Conservation (phyloP, 1,140 invertebrate species). For the Bathynomus jamesi region DNA sequence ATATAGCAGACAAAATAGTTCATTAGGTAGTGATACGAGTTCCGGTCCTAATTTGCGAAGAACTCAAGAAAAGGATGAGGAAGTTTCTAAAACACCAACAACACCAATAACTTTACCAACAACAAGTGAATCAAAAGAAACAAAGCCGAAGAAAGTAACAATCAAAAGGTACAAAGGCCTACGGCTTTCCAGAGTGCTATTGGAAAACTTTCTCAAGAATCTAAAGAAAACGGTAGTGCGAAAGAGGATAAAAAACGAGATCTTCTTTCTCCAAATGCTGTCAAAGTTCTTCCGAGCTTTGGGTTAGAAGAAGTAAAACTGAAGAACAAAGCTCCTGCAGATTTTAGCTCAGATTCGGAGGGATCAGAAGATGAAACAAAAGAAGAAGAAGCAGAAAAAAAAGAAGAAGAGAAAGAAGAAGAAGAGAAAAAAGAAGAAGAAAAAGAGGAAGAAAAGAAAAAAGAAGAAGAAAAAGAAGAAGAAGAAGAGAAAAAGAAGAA, state of each 20-base stretch:
- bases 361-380: slow-evolving; percentile 21
- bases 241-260: slow-evolving; percentile 9
- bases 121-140: slow-evolving; percentile 11
- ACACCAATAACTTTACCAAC: neutral
- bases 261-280: slow-evolving; percentile 20
- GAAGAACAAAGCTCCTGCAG: slow-evolving; percentile 34
- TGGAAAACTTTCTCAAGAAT: slow-evolving; percentile 18
- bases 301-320: slow-evolving; percentile 7
- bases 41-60: slow-evolving; percentile 18
- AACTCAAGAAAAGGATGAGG: slow-evolving; percentile 21
- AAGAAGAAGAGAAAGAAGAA: no score
- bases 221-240: slow-evolving; percentile 9
- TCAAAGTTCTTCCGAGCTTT: slow-evolving; percentile 17
- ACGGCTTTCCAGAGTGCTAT: slow-evolving; percentile 15
- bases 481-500: neutral
- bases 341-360: slow-evolving; percentile 33
- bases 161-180: neutral
- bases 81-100: slow-evolving; percentile 4
- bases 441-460: neutral
- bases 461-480: slow-evolving; percentile 4
- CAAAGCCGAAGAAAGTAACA: neutral
- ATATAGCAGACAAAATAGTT: slow-evolving; percentile 34
- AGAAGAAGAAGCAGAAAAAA: neutral
- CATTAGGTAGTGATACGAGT: slow-evolving; percentile 23
- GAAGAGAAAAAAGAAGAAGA: neutral